Conservation (phyloP, 2,113 vertebrate species). For the Syngnathoides biaculeatus region DNA sequence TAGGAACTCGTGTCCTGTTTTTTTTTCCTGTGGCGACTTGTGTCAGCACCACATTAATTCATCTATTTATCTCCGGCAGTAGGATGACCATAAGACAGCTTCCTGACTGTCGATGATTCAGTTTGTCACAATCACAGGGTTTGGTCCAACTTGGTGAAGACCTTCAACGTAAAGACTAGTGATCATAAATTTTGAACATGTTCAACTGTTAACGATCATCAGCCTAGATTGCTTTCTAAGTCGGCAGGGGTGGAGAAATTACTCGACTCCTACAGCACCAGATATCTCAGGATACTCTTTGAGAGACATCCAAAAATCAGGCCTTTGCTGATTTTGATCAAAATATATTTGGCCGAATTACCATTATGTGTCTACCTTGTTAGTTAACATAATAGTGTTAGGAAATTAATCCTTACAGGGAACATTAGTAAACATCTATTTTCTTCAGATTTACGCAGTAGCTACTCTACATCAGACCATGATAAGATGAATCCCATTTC, state of each 20-base stretch:
- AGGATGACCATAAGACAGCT: too few relatives aligned
- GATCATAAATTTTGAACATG: background rate
- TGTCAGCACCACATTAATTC: too few relatives aligned
- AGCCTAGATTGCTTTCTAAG: background rate
- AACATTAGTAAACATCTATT: background rate
- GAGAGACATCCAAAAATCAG: background rate
- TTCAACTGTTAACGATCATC: background rate
- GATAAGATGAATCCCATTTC: background rate
- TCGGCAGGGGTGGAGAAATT: background rate
- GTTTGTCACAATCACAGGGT: too few relatives aligned
- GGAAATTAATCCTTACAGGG: background rate
- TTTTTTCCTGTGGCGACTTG: too few relatives aligned
- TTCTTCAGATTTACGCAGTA: conserved; percentile 1
- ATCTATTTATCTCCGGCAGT: too few relatives aligned
- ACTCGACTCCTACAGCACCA: background rate
- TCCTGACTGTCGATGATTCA: too few relatives aligned
- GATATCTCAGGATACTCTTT: background rate
- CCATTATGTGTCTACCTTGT: background rate
- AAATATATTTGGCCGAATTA: background rate
- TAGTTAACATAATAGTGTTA: background rate
- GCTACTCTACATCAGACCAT: background rate
- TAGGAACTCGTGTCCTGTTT: too few relatives aligned
- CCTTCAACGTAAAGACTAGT: too few relatives aligned
- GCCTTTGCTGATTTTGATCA: background rate
- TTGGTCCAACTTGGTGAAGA: too few relatives aligned